These are phyloP conservation scores for Drosophila algonquin DNA, from an alignment of 2,888 invertebrate genomes.

Conservation along the genomic window DNA sequence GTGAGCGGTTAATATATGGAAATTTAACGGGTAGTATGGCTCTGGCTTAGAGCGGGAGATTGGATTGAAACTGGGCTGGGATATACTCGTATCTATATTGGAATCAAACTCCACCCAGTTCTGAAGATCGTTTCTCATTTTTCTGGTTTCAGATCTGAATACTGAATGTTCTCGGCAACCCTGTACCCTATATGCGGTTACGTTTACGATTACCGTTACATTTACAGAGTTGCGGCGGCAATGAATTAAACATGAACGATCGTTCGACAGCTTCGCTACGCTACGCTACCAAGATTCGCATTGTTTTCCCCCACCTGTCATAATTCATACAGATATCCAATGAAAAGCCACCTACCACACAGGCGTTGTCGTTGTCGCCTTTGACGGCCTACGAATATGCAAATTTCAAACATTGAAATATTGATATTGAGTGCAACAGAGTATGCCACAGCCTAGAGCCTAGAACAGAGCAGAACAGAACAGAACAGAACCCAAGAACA, in stretches of 20 bases:
- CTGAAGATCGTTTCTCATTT: constrained; percentile 6
- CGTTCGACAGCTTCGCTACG: constrained; percentile 9
- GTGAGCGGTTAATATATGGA: constrained; percentile 67
- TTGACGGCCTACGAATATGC: constrained; percentile 64
- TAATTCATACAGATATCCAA: constrained; percentile 48
- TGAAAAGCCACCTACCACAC: constrained; percentile 55
- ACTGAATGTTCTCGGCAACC: constrained; percentile 35
- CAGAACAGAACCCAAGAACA: too few relatives aligned
- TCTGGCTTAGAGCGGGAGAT: constrained; percentile 29
- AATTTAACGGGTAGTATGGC: constrained; percentile 21
- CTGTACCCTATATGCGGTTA: constrained; percentile 40
- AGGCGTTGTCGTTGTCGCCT: constrained; percentile 49
- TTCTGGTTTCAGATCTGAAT: constrained; percentile 34
- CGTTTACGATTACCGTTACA: constrained; percentile 14
- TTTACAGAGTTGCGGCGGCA: constrained; percentile 1
- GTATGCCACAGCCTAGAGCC: constrained; percentile 38
- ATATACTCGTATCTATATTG: constrained; percentile 23
- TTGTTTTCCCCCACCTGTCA: constrained; percentile 62
- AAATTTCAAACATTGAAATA: constrained; percentile 49
- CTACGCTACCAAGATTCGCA: constrained; percentile 35
- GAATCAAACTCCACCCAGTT: constrained; percentile 43
- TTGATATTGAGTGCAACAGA: constrained; percentile 68
- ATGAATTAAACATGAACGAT: constrained; percentile 48
- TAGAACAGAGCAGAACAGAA: too few relatives aligned
- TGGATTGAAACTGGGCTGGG: constrained; percentile 23